Evolutionary conservation across 2,888 invertebrate genomes (phyloP), one percentile per base, ranked within the genome.

Genomic region (Eilema caniola): DNA sequence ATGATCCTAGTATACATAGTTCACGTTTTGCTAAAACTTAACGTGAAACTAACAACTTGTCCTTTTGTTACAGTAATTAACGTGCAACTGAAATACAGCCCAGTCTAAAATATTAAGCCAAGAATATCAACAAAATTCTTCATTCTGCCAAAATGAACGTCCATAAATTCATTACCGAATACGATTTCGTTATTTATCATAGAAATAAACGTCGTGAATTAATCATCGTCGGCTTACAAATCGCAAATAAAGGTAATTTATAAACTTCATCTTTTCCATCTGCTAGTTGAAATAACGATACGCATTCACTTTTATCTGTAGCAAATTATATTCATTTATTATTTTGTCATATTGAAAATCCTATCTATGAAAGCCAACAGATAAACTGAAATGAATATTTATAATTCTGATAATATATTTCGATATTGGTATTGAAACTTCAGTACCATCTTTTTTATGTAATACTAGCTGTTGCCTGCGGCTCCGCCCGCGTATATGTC

Each of bases 171-270:
- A 76, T 74, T 75, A 72, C 33, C 66, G 65, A 68, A 74, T 71
- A 76, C 74, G 74, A 75, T 72, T 62, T 62, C 41, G 69, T 79
- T 81, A 81, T 81, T 79, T 81, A 81, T 81, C 69, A 79, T 70
- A 67, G 64, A 66, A 72, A 47, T 63, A 62, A 69, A 64, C 69
- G 67, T 61, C 67, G 64, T 62, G 70, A 76, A 81, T 81, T 81
- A 79, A 81, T 81, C 74, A 81, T 72, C 64, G 65, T 72, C 62
- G 28, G 67, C 68, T 70, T 70, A 67, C 77, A 75, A 65, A 70
- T 69, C 67, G 65, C 61, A 66, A 60, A 16, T 60, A 60, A 31
- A 71, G 65, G 74, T 79, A 79, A 81, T 81, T 81, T 79, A 81
- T 78, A 63, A 73, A 78, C 74, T 72, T 59, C 61, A 70, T 74